Evolutionary conservation across 2,888 invertebrate species (phyloP), one percentile per base, ranked within the genome.

Genomic region (Andrena fulva): DNA sequence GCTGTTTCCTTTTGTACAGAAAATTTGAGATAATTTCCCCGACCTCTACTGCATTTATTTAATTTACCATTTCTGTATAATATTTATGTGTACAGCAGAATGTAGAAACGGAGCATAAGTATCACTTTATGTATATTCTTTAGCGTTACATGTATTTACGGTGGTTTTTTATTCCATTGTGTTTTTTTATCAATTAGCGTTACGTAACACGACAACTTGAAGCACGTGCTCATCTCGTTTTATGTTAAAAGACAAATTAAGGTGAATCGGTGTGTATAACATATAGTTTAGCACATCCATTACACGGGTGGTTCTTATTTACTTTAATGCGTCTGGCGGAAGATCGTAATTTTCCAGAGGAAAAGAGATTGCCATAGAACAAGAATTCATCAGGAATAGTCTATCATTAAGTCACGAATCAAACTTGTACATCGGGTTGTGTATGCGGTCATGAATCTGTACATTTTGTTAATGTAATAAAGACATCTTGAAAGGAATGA

Each of bases 381-480:
- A 59, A 60, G 20, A 56, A 59, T 42, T 48, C 20, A 60, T 48
- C n/a, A 16, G 59, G 56, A 50, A 70, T 50, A 76, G 27, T 72
- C 64, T 77, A 56, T 24, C 59, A 27, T 10, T 42, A 24, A 29
- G 72, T 64, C 59, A 69, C 56, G 54, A 72, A 60, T 68, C 35
- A 69, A 69, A 63, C 33, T 62, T 71, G 59, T 70, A 64, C 50
- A 70, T 66, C 60, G 72, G 48, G 50, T 77, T 71, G 48, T 72
- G 64, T 66, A 66, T 77, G 73, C 31, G 73, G 66, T n/a, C 66
- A 77, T 29, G 64, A 60, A 16, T 52, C 59, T 72, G 77, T 77
- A 77, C 77, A 77, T 77, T 77, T 77, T 77, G 72, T 77, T 77
- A 77, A 72, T 66, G 73, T 60, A 77, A 77, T 77, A 67, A 72